A percentile compares a stretch with the other conserved stretches of the same genome.
Evolutionary conservation across 92 coral and sea anemone species (phyloP).

Genomic region (Muricea muricata): DNA sequence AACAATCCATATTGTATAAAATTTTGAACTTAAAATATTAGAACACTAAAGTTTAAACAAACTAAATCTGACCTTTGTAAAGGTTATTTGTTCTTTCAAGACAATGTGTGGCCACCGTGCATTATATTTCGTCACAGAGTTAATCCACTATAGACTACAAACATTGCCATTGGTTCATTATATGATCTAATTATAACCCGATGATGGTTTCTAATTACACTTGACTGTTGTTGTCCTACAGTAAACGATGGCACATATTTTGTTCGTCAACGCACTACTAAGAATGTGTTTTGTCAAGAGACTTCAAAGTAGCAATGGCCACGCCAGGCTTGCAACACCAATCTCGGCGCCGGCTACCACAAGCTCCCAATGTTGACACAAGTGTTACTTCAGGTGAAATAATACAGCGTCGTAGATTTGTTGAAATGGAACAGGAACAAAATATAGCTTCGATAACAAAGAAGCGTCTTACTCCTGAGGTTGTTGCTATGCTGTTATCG

Average conservation of each 20-base stretch:
- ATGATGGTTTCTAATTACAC: conserved; percentile 43
- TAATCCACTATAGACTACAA: conserved; percentile 2
- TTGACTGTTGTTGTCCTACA: conserved; percentile 30
- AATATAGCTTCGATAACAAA: conserved; percentile 3
- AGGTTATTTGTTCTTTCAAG: conserved; percentile 1
- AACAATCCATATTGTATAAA: too few relatives aligned
- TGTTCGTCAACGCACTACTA: conserved; percentile 27
- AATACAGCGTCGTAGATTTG: not conserved
- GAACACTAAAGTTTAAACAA: not conserved
- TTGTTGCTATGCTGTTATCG: conserved; percentile 38
- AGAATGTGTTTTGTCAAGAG: conserved; percentile 14
- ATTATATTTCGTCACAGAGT: conserved; percentile 14
- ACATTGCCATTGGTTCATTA: conserved; percentile 8
- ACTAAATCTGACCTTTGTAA: not conserved
- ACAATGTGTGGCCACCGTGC: not conserved
- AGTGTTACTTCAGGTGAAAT: not conserved
- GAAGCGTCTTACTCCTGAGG: conserved; percentile 46
- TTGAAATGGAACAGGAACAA: conserved; percentile 10
- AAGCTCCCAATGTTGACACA: conserved; percentile 10
- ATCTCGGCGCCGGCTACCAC: conserved; percentile 36
- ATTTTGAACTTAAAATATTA: too few relatives aligned
- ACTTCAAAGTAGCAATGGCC: not conserved
- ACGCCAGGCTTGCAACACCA: not conserved
- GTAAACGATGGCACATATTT: conserved; percentile 33
- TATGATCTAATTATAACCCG: conserved; percentile 11